Evolutionary conservation across 2,888 invertebrate species (phyloP).

Genomic region (Drosophila algonquin): DNA sequence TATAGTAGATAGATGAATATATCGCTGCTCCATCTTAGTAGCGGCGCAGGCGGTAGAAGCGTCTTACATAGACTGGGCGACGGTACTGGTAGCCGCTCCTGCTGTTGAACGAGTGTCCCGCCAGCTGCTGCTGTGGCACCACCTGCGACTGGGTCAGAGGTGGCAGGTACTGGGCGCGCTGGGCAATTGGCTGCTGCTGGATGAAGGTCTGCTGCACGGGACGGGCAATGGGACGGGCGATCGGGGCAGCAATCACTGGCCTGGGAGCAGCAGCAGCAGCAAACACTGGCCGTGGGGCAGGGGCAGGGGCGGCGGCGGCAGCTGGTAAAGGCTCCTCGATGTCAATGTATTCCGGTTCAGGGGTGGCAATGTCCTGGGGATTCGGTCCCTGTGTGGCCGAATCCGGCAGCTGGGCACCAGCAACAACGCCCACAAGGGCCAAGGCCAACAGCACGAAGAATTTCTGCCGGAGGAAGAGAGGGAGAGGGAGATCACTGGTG

Average conservation of each 20-base stretch:
- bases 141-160: constrained; percentile 28
- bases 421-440: constrained; percentile 75
- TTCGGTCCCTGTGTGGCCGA: constrained; percentile 84
- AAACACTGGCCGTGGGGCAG: constrained; percentile 47
- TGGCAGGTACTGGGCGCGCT: constrained; percentile 67
- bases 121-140: constrained; percentile 43
- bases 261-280: constrained; percentile 54
- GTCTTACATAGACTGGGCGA: constrained; percentile 81
- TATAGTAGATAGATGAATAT: constrained; percentile 46
- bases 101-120: constrained; percentile 72
- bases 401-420: constrained; percentile 78
- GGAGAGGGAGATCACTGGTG: background rate
- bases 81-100: constrained; percentile 80
- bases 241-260: constrained; percentile 52
- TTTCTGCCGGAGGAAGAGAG: constrained; percentile 69
- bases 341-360: constrained; percentile 83
- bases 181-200: constrained; percentile 54
- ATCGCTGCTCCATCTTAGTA: constrained; percentile 60
- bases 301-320: constrained; percentile 54
- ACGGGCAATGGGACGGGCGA: constrained; percentile 57
- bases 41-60: constrained; percentile 77
- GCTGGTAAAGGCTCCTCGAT: constrained; percentile 79
- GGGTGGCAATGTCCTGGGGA: constrained; percentile 83
- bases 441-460: constrained; percentile 72
- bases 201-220: constrained; percentile 51